Percentiles rank a stretch among this genome's conserved stretches.
Conservation (phyloP, 2,113 vertebrate genomes). For the Pseudopipra pipra region DNA sequence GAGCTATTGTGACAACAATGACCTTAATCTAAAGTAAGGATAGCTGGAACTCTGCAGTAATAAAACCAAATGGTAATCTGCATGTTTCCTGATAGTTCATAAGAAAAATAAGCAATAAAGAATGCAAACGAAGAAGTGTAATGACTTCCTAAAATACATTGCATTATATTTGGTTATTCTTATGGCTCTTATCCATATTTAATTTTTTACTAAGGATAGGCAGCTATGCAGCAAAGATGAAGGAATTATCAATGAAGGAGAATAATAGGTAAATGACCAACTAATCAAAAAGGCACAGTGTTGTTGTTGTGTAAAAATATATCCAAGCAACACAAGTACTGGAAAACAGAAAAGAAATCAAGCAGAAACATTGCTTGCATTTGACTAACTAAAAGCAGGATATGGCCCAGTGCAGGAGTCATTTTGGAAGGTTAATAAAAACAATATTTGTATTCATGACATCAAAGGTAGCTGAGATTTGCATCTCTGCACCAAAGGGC, state of each 20-base stretch:
- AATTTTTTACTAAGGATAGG: background rate
- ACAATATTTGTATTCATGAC: constrained; percentile 42
- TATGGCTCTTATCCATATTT: constrained; percentile 21
- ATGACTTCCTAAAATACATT: constrained; percentile 31
- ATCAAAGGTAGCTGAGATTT: constrained; percentile 45
- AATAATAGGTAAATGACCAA: constrained; percentile 4
- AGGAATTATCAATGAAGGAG: background rate
- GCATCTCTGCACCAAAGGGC: constrained; percentile 11
- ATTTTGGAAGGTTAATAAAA: constrained; percentile 47
- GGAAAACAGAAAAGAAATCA: constrained; percentile 23
- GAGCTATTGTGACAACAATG: constrained; percentile 56
- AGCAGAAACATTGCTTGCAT: constrained; percentile 7
- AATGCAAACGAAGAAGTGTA: constrained; percentile 54
- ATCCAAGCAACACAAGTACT: background rate
- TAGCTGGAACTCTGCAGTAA: constrained; percentile 41
- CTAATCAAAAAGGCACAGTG: constrained; percentile 17
- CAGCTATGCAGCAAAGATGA: constrained; percentile 25
- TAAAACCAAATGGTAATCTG: constrained; percentile 64
- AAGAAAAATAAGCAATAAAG: constrained; percentile 70
- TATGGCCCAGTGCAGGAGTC: background rate
- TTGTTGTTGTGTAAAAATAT: background rate
- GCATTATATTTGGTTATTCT: constrained; percentile 46
- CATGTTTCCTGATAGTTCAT: constrained; percentile 52
- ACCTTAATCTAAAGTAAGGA: constrained; percentile 64
- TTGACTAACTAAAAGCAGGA: constrained; percentile 7